These are phyloP conservation scores for Lophura nycthemera DNA, from an alignment of 2,113 vertebrate species.

Conservation along the genomic window DNA sequence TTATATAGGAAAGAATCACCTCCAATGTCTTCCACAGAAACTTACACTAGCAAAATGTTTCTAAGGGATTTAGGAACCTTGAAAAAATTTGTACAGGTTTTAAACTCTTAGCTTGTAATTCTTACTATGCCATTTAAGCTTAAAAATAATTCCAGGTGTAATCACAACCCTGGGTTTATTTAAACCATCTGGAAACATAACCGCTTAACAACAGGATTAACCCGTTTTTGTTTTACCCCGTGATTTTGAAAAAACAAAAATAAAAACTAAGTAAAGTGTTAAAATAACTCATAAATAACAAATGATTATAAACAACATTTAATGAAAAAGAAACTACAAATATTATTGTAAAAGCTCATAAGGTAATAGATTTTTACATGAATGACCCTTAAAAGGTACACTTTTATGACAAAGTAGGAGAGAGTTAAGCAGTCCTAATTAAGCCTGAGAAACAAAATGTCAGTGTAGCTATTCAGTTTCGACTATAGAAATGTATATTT, in stretches of 20 bases:
- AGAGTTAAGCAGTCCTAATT: not conserved
- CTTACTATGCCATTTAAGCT: not conserved
- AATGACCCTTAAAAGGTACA: not conserved
- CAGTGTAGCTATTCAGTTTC: not conserved
- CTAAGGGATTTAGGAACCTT: not conserved
- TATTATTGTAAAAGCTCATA: not conserved
- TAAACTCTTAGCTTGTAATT: not conserved
- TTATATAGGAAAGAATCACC: not conserved
- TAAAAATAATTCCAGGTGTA: not conserved
- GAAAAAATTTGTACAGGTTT: not conserved
- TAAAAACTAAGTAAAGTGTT: not conserved
- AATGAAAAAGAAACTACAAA: not conserved
- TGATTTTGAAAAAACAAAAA: not conserved
- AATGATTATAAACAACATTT: not conserved
- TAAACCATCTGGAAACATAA: not conserved
- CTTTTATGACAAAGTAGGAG: not conserved
- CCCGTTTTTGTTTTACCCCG: too few species aligned
- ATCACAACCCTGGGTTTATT: not conserved
- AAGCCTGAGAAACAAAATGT: not conserved
- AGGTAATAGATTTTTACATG: not conserved
- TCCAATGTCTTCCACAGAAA: not conserved
- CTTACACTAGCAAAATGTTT: not conserved
- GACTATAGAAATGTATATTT: not conserved
- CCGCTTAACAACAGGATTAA: not conserved
- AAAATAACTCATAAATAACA: not conserved